Base-by-base conservation (phyloP, 2,113 vertebrate species). In the Poicephalus meyeri region DNA sequence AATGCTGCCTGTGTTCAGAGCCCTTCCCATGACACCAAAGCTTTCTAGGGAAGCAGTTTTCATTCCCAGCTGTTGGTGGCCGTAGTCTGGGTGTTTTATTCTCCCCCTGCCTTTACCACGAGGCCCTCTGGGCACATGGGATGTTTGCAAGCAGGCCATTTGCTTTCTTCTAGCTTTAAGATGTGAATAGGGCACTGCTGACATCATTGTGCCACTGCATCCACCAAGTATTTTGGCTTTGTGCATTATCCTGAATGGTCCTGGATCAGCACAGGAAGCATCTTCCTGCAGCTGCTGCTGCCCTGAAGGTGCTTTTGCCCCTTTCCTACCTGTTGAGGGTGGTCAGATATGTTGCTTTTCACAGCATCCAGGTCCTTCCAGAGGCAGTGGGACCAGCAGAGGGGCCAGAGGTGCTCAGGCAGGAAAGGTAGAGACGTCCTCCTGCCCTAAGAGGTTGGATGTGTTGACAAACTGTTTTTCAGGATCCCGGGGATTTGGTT, bases 141-240 rank as follows among this genome's bases (percentile, higher is more conserved):
- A n/a, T 1, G 0, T 49, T 35, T 70, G 39, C 19, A n/a, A 33
- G n/a, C 21, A 31, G 14, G 49, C 24, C 8, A 0, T 21, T 39
- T 80, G 17, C 37, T 86, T 93, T 86, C 8, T 33, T n/a, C 23
- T 19, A 42, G 66, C 6, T 7, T 88, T 93, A 82, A 39, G 17
- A 10, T 49, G 18, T 1, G 1, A 16, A 26, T 39, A 29, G 24
- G 46, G 20, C 33, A 44, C 33, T 56, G 24, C 50, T 0, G 2
- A 84, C 37, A 11, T 94, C 29, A 6, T 20, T 14, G 37, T 8
- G 20, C 37, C 49, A 7, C 49, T 9, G 10, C 2, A 1, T 71
- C 61, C 66, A 28, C 35, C 23, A 55, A 42, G 25, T 29, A 19
- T 92, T 78, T 78, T 53, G 49, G n/a, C 35, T 23, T 72, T 17